Base-by-base conservation (phyloP, 2,113 vertebrate species). In the Kryptolebias marmoratus region DNA sequence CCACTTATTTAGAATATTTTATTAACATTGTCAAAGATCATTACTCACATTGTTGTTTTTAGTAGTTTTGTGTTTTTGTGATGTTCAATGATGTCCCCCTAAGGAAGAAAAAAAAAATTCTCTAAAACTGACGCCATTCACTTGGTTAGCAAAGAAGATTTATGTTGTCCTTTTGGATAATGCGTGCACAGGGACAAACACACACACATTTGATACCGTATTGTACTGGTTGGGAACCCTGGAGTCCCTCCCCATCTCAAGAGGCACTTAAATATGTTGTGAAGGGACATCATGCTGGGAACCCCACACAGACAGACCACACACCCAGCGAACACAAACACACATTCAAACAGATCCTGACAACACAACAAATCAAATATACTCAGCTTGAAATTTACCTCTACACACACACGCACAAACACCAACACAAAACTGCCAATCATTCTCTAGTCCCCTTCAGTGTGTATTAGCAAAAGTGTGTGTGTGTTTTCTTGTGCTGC, bases 261-360 rank as follows among this genome's bases (percentile, higher is more conserved):
- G 82, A 80, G 76, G 64, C 86, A 75, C 83, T 89, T 82, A 72
- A 85, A 82, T 83, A 84, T 82, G 81, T 71, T 59, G 78, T 80
- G 64, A 71, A 66, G 77, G 73, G 80, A 62, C 80, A 2, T 77
- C 86, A 74, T 65, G 73, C 80, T 82, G 88, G 80, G 85, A 73
- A 53, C 83, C 85, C 72, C 89, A 89, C 85, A 86, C 79, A 81
- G 75, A 64, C 58, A 54, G 81, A 86, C 85, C 86, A 87, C 87
- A 90, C 88, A 86, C 82, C 82, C 82, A 54, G 71, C n/a, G 82
- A 69, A 81, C 79, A 64, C 68, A 68, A 61, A 30, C 79, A 39
- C 32, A 79, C 68, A 72, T 49, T 22, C 22, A 22, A 22, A 22
- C 22, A 22, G 22, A 42, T 58, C 55, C 73, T 69, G 68, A 67